Conservation (phyloP, 1,140 invertebrate species). For the Aporrectodea caliginosa region DNA sequence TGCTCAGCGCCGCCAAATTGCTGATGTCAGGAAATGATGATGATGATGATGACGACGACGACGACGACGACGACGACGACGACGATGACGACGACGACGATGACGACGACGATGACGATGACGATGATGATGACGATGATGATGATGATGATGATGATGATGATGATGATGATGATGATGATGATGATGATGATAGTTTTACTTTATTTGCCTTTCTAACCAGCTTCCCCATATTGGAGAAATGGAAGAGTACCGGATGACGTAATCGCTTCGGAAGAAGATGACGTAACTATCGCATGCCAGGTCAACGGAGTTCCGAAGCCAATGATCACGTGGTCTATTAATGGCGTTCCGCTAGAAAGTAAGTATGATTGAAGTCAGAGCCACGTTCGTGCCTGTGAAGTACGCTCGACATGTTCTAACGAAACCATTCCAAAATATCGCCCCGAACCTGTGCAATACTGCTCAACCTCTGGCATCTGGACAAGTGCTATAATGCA, state of each 20-base stretch:
- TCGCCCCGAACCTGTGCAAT: no score
- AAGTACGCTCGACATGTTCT: no score
- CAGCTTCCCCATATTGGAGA: background rate
- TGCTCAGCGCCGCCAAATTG: no score
- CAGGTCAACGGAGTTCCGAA: constrained; percentile 80
- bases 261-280: constrained; percentile 84
- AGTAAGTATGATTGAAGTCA: constrained; percentile 37
- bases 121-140: background rate
- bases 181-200: background rate
- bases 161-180: constrained; percentile 2
- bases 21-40: no score
- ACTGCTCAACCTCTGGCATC: no score
- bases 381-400: no score
- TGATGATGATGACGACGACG: background rate
- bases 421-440: no score
- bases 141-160: constrained; percentile 2
- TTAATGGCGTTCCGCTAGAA: constrained; percentile 85
- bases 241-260: constrained; percentile 62
- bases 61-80: background rate
- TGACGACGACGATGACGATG: background rate
- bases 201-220: no score
- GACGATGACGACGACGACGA: background rate
- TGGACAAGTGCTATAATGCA: no score
- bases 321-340: constrained; percentile 91
- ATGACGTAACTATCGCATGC: constrained; percentile 80